A percentile compares a stretch with the other conserved stretches of the same genome.
phyloP scores from a whole-genome alignment of 2,888 invertebrate genomes.

The Suillia variegata region DNA sequence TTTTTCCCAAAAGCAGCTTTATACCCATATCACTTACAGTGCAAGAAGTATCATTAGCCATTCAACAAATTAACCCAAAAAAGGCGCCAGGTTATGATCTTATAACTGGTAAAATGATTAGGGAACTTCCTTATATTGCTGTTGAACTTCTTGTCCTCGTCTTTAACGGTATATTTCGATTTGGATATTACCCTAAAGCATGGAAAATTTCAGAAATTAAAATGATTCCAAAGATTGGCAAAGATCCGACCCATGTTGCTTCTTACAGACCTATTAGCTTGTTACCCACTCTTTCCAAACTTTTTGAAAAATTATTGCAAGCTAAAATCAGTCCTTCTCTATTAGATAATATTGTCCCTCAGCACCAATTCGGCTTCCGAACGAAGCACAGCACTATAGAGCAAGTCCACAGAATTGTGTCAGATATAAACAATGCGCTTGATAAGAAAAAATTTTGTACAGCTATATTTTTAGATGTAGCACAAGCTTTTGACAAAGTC shows the following conservation, averaged over 20 bases:
- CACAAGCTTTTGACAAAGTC: constrained; percentile 20
- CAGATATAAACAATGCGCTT: constrained; percentile 3
- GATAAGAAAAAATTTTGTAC: constrained; percentile 13
- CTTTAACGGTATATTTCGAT: neutral
- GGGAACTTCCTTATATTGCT: neutral
- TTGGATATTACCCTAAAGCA: neutral
- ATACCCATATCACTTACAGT: too few relatives aligned
- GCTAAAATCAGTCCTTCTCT: too few relatives aligned
- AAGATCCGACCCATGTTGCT: neutral
- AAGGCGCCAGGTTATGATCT: constrained; percentile 8
- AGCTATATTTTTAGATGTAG: constrained; percentile 12
- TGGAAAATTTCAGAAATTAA: neutral
- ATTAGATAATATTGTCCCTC: too few relatives aligned
- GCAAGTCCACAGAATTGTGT: constrained; percentile 12
- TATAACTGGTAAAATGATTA: constrained; percentile 9
- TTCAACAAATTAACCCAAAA: too few relatives aligned
- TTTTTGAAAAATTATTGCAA: constrained; percentile 7
- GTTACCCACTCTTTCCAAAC: neutral
- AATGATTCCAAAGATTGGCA: neutral
- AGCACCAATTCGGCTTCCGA: too few relatives aligned
- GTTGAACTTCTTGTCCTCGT: neutral
- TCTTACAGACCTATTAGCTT: neutral
- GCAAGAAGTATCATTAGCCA: too few relatives aligned
- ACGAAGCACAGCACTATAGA: constrained; percentile 18
- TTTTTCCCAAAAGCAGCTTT: too few relatives aligned